Evolutionary conservation across 92 coral and sea anemone genomes (phyloP).

Genomic region (Epizoanthus fatuus): DNA sequence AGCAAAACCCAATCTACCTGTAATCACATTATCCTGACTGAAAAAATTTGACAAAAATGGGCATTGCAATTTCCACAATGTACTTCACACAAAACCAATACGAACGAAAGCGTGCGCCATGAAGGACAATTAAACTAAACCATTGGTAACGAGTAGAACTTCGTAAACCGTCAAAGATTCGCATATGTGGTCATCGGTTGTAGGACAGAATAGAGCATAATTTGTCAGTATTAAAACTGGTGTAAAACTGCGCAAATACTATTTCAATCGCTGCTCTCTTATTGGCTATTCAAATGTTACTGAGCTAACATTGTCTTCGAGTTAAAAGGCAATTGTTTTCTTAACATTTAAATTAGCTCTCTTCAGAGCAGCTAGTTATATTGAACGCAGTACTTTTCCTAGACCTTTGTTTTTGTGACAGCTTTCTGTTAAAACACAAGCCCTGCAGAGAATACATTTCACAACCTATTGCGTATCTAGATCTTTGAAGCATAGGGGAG

Average conservation of each 20-base stretch:
- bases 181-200: too few species aligned
- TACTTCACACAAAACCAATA: too few species aligned
- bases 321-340: slow-evolving; percentile 26
- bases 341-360: not conserved
- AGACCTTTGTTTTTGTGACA: not conserved
- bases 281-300: not conserved
- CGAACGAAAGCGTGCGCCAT: too few species aligned
- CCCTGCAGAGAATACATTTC: not conserved
- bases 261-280: not conserved
- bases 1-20: too few species aligned
- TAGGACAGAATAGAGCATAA: too few species aligned
- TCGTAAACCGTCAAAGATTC: too few species aligned
- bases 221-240: not conserved
- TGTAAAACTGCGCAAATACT: not conserved
- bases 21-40: too few species aligned
- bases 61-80: too few species aligned
- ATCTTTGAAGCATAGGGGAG: not conserved
- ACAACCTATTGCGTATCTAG: not conserved
- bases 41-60: too few species aligned
- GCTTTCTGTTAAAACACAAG: not conserved
- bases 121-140: too few species aligned
- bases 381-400: not conserved
- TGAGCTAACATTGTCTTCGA: not conserved
- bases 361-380: slow-evolving; percentile 15
- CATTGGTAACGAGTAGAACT: too few species aligned